Base-by-base conservation (phyloP, 2,888 invertebrate genomes). In the Phymatocera aterrima region DNA sequence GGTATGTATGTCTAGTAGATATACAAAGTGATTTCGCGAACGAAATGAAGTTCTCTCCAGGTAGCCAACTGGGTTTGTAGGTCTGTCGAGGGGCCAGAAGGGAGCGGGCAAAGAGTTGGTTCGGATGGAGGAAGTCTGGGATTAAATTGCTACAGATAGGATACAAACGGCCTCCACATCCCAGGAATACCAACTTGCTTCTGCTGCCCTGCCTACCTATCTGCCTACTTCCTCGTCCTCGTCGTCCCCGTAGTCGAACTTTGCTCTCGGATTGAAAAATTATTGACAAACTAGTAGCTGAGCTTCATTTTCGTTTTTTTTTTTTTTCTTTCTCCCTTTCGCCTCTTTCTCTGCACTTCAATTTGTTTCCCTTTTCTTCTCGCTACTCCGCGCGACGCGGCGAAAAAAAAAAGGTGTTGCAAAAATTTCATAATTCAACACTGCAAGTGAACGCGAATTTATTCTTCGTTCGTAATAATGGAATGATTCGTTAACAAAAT, bases 101-200 rank as follows among this genome's bases (percentile, higher is more conserved):
- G 54, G 31, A 54, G 65, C 65, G 37, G 78, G 15, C 15, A 57
- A 28, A 64, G 24, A 68, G 68, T 68, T 68, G 24, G 31, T 68
- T 24, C 34, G 46, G 68, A 68, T 68, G 72, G 72, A n/a, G 72
- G 72, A 34, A 72, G 72, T 72, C 72, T 72, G 82, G 84, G 85
- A 87, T 87, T 87, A 87, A 86, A 87, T 85, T 85, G 86, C 85
- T 82, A 83, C 85, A 86, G 86, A 88, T 87, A 85, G 87, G 84
- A 86, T 86, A 85, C 85, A 86, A 84, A 82, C 78, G 79, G 68
- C 82, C 79, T 82, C 81, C 80, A 82, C 83, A 86, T 83, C 83
- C 84, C 81, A 83, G 83, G 86, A 87, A 88, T 87, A 85, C 86
- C 86, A 88, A 88, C 87, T 86, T 87, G 84, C 86, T 87, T 86